Base-by-base conservation (phyloP, 2,888 invertebrate genomes). In the Tigriopus californicus region DNA sequence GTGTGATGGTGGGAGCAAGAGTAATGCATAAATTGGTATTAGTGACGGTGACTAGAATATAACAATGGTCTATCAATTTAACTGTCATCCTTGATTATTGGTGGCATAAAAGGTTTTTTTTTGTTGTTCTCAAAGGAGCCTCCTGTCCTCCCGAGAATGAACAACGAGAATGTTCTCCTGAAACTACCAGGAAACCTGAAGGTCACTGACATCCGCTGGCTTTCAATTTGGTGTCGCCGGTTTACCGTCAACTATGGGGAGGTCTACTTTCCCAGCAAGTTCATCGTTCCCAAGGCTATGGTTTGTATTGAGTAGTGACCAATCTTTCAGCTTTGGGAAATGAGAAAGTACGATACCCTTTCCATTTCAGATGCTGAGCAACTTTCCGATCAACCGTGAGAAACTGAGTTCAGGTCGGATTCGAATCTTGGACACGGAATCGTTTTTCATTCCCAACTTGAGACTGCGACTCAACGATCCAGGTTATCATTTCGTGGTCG, bases 181-280 rank as follows among this genome's bases (percentile, higher is more conserved):
- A 51, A 20, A 4, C n/a, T 51, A 15, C 52, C 52, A 8, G 52
- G 52, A 24, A 22, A 20, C 15, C 52, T 51, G 10, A 51, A 51
- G 22, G 33, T 51, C 25, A 18, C 22, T 24, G 33, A 22, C 25
- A 51, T 51, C n/a, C 20, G 25, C 12, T 51, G 52, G 52, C 25
- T 51, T 18, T 22, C 52, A 2, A 25, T 51, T 25, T 51, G 52
- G 52, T 51, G 52, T 51, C 15, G 15, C 12, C 20, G 52, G n/a
- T 51, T 51, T n/a, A 51, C 52, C 10, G 52, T 51, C 22, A 51
- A 25, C n/a, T 51, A 51, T 20, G 52, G 52, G 15, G 24, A 25
- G 2, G 52, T 51, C 15, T 51, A 25, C 15, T 15, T 51, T 13
- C 22, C 52, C 1, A 51, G 24, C 15, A 25, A 51, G 24, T 4